Evolutionary conservation across 2,888 invertebrate genomes (phyloP), one percentile per base, ranked within the genome.

Genomic region (Drosophila lutescens): DNA sequence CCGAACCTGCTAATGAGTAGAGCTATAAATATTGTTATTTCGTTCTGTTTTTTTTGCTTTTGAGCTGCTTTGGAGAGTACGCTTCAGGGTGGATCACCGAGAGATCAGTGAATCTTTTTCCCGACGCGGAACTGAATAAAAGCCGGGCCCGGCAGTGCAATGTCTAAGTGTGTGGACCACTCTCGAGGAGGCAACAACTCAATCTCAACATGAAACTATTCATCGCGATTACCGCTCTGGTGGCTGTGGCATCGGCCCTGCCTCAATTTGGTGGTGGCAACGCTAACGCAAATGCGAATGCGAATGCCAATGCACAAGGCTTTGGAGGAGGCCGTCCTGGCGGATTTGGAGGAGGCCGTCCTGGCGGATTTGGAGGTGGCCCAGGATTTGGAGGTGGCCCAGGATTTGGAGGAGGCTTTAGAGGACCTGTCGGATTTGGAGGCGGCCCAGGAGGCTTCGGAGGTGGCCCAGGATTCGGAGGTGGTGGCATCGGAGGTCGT

Each of bases 121-220:
- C 55, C 40, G 32, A 34, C 34, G 40, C 34, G 67, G 53, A 77
- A 47, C 41, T 68, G 74, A 82, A 81, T 81, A 81, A 85, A 85
- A 80, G 74, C 51, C 50, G 56, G 23, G 50, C 12, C 10, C 34
- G 41, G 15, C 54, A 26, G 15, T 30, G 32, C 44, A 5, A 47
- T 38, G 17, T 53, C 38, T 76, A 85, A 81, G 82, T 81, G 57
- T 74, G 62, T 61, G 32, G 70, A 85, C 41, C 26, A 53, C 61
- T 46, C 60, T 78, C 68, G 41, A 72, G 63, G 78, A 56, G 49
- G 53, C 58, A 79, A 68, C 59, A 62, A 41, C 54, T 34, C 62
- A 51, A 50, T 15, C 54, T 20, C 62, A 51, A 50, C 17, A 86
- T 83, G 81, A 81, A 81, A 66, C 44, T 81, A 23, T 82, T 81